Base-by-base conservation (phyloP, 92 coral and sea anemone genomes). In the Nematostella vectensis region DNA sequence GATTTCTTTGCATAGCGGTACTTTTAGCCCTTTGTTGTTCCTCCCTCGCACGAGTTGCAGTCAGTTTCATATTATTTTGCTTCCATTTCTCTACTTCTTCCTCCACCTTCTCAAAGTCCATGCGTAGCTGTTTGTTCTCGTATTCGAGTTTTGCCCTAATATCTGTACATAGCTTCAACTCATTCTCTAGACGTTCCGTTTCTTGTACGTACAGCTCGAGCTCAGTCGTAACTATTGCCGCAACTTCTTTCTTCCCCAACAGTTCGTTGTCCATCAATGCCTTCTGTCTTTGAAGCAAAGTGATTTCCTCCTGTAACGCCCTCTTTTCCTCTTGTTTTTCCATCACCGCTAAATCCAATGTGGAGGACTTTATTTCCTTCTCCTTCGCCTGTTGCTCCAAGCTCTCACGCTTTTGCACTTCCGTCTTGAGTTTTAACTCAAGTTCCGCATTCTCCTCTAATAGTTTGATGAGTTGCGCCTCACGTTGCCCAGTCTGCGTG, bases 361-460 rank as follows among this genome's bases (percentile, higher is more conserved):
- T 70, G 17, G 64, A 28, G 2, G 62, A 52, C 27, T 65, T 65
- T 19, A 50, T 68, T 37, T 79, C 83, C 1, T 52, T 72, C 19
- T 69, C 63, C 49, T 62, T 69, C 37, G 48, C 49, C 17, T 72
- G 74, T 37, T 80, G 67, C 36, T 80, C 94, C 59, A 72, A 40
- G 2, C 72, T 40, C 24, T 50, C 57, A 48, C 73, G 79, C 16
- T 85, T 83, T 40, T 80, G 80, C 16, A 67, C 25, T 21, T 77
- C 28, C 39, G 64, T 69, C 22, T 72, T 83, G 3, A 81, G 60
- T 49, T 59, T 70, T 1, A 77, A 77, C 51, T 71, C 75, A 0
- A 85, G 59, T 31, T 85, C 94, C 1, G 94, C 77, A 31, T 75
- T 85, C 47, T 85, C 94, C 57, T 85, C 94, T 6, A 77, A 36